Conservation (phyloP, 1,140 invertebrate genomes). For the Anoplophora glabripennis region DNA sequence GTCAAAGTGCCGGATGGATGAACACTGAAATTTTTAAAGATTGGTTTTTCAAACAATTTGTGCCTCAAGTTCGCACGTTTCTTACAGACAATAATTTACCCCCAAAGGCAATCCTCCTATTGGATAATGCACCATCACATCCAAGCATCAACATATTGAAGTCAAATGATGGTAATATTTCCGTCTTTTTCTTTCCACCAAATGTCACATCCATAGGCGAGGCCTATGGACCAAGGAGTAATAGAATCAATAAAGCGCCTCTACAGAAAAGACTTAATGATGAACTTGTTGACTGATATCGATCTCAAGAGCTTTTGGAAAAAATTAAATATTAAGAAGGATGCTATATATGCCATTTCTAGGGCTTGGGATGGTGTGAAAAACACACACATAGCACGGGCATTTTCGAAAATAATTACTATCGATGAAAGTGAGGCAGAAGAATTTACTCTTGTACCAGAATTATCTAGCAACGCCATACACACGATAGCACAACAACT, state of each 20-base stretch:
- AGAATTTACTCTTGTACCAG: too few relatives aligned
- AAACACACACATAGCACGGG: too few relatives aligned
- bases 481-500: too few relatives aligned
- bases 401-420: too few relatives aligned
- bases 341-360: too few relatives aligned
- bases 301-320: too few relatives aligned
- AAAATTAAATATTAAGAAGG: too few relatives aligned
- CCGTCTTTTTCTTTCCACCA: conserved; percentile 9
- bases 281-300: too few relatives aligned
- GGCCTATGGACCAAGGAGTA: conserved; percentile 17
- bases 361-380: too few relatives aligned
- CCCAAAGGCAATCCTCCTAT: neutral
- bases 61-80: neutral
- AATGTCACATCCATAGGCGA: conserved; percentile 12
- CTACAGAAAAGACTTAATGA: conserved; percentile 1
- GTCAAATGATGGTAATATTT: conserved; percentile 3
- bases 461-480: too few relatives aligned
- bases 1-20: conserved; percentile 8
- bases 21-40: conserved; percentile 6
- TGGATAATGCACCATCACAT: conserved; percentile 1
- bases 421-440: too few relatives aligned
- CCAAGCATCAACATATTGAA: neutral
- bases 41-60: conserved; percentile 7
- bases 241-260: conserved; percentile 14
- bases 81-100: neutral